Conservation (phyloP, 92 coral and sea anemone species). For the Meandrina meandrites region DNA sequence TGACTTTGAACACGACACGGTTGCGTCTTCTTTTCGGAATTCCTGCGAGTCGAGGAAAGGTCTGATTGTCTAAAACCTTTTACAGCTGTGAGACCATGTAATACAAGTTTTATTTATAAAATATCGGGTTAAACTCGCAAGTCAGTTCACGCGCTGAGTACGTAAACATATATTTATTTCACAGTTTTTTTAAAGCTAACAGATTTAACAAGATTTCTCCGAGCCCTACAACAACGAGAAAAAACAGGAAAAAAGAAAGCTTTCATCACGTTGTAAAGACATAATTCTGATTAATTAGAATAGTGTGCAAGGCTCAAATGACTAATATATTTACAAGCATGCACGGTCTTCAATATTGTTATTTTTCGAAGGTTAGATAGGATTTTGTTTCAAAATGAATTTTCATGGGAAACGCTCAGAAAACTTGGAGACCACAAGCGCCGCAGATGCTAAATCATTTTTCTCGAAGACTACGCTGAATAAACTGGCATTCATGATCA, state of each 20-base stretch:
- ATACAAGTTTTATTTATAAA: background rate
- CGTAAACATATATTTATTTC: slow-evolving; percentile 13
- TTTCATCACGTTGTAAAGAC: slow-evolving; percentile 5
- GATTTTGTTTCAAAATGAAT: background rate
- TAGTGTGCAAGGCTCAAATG: background rate
- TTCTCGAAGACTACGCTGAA: background rate
- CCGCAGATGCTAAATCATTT: slow-evolving; percentile 1
- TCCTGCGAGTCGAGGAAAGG: background rate
- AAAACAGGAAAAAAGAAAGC: background rate
- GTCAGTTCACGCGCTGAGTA: background rate
- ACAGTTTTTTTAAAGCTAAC: background rate
- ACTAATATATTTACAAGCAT: slow-evolving; percentile 2
- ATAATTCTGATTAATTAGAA: background rate
- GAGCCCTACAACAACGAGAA: background rate
- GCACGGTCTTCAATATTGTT: background rate
- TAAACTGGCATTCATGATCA: background rate
- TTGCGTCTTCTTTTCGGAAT: slow-evolving; percentile 10
- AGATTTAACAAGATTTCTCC: background rate
- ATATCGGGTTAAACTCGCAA: background rate
- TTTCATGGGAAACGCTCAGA: background rate
- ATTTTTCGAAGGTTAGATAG: background rate
- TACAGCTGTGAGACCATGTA: background rate
- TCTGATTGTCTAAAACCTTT: background rate
- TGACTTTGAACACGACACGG: slow-evolving; percentile 17
- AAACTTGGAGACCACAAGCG: background rate